phyloP scores from a whole-genome alignment of 2,888 invertebrate species.

The Eupithecia pulchellata region DNA sequence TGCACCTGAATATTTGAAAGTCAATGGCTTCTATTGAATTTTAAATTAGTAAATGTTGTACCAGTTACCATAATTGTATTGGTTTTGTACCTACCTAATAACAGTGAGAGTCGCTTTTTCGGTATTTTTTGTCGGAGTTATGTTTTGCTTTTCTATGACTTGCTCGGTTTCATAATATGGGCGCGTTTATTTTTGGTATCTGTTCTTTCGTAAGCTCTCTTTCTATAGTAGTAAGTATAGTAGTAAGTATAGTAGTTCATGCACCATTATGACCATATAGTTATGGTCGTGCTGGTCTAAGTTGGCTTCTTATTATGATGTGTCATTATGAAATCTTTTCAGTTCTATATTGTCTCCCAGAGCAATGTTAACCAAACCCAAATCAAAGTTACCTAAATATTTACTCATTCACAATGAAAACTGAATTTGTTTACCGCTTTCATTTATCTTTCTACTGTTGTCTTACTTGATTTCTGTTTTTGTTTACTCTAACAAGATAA shows the following conservation, averaged over 20 bases:
- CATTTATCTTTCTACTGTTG: constrained; percentile 6
- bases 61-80: constrained; percentile 18
- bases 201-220: background rate
- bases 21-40: constrained; percentile 30
- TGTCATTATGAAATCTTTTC: background rate
- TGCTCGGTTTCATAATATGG: background rate
- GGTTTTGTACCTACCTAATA: constrained; percentile 1
- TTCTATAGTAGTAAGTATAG: background rate
- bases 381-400: background rate
- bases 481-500: constrained; percentile 3
- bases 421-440: background rate
- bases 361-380: background rate
- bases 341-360: background rate
- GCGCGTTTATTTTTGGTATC: background rate
- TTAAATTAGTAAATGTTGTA: constrained; percentile 17
- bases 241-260: background rate
- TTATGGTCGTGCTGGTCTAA: background rate
- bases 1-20: constrained; percentile 24
- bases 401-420: background rate
- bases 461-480: constrained; percentile 5
- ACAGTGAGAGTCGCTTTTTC: background rate
- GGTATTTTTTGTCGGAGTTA: background rate
- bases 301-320: background rate
- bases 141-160: background rate
- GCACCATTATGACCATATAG: background rate